Evolutionary conservation across 2,113 vertebrate genomes (phyloP).

Genomic region (Fukomys damarensis): DNA sequence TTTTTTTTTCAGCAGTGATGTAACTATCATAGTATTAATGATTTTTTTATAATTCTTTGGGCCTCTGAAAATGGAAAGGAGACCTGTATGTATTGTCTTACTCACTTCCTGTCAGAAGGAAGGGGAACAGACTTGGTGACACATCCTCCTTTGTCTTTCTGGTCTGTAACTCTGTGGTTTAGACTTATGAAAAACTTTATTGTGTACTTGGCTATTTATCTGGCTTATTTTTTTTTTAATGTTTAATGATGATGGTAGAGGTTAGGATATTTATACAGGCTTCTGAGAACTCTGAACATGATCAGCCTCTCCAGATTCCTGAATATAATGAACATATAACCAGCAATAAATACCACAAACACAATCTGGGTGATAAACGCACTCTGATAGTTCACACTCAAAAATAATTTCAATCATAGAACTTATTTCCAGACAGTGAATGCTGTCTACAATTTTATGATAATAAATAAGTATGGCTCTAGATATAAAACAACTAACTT

Average conservation of each 20-base stretch:
- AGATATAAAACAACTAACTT: neutral
- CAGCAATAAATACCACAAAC: neutral
- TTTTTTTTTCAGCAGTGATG: slow-evolving; percentile 29
- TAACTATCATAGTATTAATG: neutral
- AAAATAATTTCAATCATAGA: neutral
- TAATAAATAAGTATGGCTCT: neutral
- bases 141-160: neutral
- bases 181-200: neutral
- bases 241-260: neutral
- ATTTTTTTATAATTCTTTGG: neutral
- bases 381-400: neutral
- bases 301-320: neutral
- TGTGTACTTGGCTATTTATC: neutral
- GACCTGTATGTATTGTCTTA: neutral
- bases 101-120: slow-evolving; percentile 49
- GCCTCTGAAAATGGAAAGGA: slow-evolving; percentile 51
- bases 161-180: slow-evolving; percentile 1
- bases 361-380: neutral
- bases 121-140: neutral
- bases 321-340: neutral
- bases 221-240: neutral
- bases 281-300: neutral
- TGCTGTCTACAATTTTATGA: neutral
- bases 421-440: neutral
- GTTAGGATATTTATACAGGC: neutral